Conservation (phyloP, 2,113 vertebrate species). For the Rhea americana region DNA sequence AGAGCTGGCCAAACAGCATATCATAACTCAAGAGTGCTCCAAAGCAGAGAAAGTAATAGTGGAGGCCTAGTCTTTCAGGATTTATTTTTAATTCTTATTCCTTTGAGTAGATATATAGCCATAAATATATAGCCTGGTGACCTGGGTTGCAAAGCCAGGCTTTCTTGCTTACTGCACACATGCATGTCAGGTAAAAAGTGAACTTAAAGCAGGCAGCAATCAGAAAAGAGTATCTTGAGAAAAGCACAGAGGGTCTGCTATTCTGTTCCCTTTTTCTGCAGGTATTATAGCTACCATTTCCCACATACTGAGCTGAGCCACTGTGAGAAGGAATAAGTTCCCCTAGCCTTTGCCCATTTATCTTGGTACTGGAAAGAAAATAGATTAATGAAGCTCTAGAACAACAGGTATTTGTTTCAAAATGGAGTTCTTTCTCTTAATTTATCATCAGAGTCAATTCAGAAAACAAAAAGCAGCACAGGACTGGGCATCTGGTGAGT, state of each 20-base stretch:
- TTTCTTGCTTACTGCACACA: not conserved
- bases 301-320: not conserved
- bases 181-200: not conserved
- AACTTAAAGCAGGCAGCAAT: not conserved
- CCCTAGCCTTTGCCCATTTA: not conserved
- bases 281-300: not conserved
- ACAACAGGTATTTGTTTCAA: not conserved
- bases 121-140: not conserved
- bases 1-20: not conserved
- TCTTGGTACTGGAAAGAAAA: not conserved
- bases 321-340: not conserved
- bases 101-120: not conserved
- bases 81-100: not conserved
- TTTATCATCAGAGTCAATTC: not conserved
- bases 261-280: not conserved
- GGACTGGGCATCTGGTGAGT: not conserved
- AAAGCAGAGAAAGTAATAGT: not conserved
- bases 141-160: not conserved
- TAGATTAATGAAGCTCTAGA: not conserved
- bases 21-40: fast-evolving
- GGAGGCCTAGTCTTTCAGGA: not conserved
- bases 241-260: not conserved
- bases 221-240: not conserved
- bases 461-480: not conserved
- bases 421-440: not conserved